Percentiles rank a stretch among this genome's conserved stretches.
Evolutionary conservation across 2,797 vertebrate genomes (phyloP).

Genomic region (Sebastes kiyomatsui): DNA sequence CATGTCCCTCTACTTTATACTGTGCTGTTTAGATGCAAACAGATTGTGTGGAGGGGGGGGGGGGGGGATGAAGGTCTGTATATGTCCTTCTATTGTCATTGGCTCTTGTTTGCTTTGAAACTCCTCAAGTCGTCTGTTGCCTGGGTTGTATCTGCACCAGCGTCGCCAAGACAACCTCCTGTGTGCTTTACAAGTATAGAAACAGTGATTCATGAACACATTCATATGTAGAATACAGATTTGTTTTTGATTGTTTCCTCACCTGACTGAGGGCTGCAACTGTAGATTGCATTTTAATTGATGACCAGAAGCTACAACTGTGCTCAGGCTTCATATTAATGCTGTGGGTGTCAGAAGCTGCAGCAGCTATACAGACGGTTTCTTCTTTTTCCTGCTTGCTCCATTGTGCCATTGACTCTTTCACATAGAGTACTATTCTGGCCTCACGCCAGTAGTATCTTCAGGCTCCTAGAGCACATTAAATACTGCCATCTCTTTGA

Average conservation of each 20-base stretch:
- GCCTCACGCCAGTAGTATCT: neutral
- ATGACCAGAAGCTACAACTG: conserved; percentile 17
- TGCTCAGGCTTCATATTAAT: conserved; percentile 4
- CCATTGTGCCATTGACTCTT: conserved; percentile 2
- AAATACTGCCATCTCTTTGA: conserved; percentile 6
- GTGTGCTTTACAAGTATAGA: neutral
- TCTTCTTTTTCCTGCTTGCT: neutral
- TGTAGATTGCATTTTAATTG: conserved; percentile 30
- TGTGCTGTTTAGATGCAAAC: neutral
- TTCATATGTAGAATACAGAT: neutral
- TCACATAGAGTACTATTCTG: neutral
- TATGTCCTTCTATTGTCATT: neutral
- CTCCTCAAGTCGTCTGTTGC: neutral
- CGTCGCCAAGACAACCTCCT: neutral
- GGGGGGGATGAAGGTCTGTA: neutral
- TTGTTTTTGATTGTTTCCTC: conserved; percentile 19
- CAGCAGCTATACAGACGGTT: neutral
- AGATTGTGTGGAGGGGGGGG: neutral
- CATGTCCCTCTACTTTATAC: neutral
- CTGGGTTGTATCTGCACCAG: neutral
- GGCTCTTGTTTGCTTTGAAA: neutral
- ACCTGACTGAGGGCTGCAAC: neutral
- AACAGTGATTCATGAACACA: neutral
- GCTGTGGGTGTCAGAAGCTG: neutral
- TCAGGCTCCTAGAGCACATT: neutral